phyloP scores from a whole-genome alignment of 2,113 vertebrate species.

The Ammospiza caudacuta region DNA sequence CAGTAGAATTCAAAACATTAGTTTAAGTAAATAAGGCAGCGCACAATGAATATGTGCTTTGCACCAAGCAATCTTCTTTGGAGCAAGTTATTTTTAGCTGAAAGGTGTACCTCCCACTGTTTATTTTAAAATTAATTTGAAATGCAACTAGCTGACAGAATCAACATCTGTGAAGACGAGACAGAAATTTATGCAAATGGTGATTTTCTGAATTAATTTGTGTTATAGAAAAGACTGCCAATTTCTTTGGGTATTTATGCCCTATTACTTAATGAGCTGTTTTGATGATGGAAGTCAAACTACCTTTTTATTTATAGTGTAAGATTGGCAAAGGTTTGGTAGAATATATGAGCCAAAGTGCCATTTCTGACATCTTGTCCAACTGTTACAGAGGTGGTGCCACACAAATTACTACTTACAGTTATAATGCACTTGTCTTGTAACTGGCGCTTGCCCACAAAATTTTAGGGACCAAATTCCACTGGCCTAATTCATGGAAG shows the following conservation, averaged over 20 bases:
- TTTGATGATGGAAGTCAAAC: conserved; percentile 68
- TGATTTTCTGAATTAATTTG: conserved; percentile 74
- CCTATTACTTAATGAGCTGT: conserved; percentile 73
- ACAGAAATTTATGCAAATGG: conserved; percentile 79
- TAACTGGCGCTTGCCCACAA: neutral
- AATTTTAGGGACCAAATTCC: neutral
- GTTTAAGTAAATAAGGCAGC: conserved; percentile 32
- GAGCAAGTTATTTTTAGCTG: conserved; percentile 74
- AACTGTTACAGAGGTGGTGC: neutral
- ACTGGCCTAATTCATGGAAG: neutral
- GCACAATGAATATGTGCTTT: conserved; percentile 30
- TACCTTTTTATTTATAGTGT: conserved; percentile 66
- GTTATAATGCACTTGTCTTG: neutral
- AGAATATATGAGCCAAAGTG: neutral
- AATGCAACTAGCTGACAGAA: conserved; percentile 79
- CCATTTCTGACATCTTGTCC: neutral
- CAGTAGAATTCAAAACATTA: neutral
- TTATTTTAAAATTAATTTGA: conserved; percentile 80
- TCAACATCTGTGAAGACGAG: conserved; percentile 79
- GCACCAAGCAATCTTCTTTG: conserved; percentile 12
- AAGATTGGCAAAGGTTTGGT: conserved; percentile 12
- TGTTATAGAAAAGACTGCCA: conserved; percentile 69
- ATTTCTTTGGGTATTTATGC: conserved; percentile 70
- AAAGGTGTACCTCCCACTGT: conserved; percentile 73
- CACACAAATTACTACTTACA: neutral